Base-by-base conservation (phyloP, 2,113 vertebrate species). In the Albula goreensis region DNA sequence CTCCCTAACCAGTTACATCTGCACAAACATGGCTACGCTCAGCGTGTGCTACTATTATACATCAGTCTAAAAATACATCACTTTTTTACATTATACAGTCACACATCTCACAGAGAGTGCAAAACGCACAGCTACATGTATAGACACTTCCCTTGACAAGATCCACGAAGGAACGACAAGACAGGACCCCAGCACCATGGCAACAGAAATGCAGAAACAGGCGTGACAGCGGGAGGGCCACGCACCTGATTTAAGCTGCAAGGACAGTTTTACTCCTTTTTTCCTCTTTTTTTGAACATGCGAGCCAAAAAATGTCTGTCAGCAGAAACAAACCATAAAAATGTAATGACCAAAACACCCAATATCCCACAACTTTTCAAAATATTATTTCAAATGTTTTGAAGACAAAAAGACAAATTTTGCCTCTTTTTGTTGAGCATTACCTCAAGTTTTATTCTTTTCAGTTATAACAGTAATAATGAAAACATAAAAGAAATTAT, bases 31-130 rank as follows among this genome's bases (percentile, higher is more conserved):
- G 12, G 12, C 51, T 78, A 74, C n/a, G 48, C 50, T 80, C 60
- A 63, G 53, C 22, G 41, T 63, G 77, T 49, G 25, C 78, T 63
- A 49, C 31, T 41, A 63, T 10, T 80, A n/a, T 63, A 9, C 10
- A 50, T 78, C 52, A 48, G 22, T 53, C 50, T 50, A 22, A 25
- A 85, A 31, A 53, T 85, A 50, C 74, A 10, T 19, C 15, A 17
- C 31, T 78, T 84, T 78, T 56, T 49, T 2, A 12, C 10, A 50
- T 31, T 25, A 11, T 79, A 49, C 70, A 79, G 8, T 80, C 9
- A 41, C 41, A 57, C 77, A 49, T 41, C 84, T 85, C 77, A 79
- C 51, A 63, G 78, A 52, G 81, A 85, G 12, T 13, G 17, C 12
- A 31, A 41, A 15, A n/a, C 50, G 48, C 53, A 49, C 25, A 8